phyloP scores from a whole-genome alignment of 2,888 invertebrate genomes.

The Drosophila parthenogenetica region DNA sequence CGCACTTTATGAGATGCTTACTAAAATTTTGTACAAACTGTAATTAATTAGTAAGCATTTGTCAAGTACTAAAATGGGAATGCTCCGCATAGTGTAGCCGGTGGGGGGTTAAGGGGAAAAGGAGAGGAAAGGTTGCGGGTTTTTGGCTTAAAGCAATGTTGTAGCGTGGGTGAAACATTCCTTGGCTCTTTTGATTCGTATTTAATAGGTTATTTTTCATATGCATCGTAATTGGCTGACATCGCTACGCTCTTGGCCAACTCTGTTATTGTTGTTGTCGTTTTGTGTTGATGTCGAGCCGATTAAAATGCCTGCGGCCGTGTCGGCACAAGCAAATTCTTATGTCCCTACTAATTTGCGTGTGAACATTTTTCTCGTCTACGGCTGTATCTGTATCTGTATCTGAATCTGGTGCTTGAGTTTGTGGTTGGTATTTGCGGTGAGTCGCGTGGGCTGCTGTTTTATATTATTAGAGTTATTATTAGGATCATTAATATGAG shows the following conservation, averaged over 20 bases:
- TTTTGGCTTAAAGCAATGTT: conserved; percentile 1
- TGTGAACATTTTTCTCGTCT: conserved; percentile 69
- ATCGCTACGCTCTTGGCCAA: conserved; percentile 35
- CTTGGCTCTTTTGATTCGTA: conserved; percentile 66
- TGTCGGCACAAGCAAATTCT: conserved; percentile 70
- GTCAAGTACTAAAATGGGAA: conserved; percentile 83
- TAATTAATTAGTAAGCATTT: conserved; percentile 86
- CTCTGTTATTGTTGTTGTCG: conserved; percentile 22
- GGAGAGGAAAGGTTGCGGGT: not conserved
- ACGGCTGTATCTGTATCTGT: conserved; percentile 4
- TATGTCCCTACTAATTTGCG: conserved; percentile 81
- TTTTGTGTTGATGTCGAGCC: conserved; percentile 42
- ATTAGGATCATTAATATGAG: conserved; percentile 77
- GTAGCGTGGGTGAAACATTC: conserved; percentile 43
- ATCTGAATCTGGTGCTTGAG: not conserved
- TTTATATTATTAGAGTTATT: conserved; percentile 78
- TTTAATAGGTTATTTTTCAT: conserved; percentile 83
- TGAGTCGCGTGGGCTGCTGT: conserved; percentile 70
- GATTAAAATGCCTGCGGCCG: conserved; percentile 68
- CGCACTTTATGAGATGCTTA: conserved; percentile 83
- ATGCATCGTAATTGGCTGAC: conserved; percentile 78
- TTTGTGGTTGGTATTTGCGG: conserved; percentile 6
- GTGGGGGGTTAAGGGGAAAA: not conserved
- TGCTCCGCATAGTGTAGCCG: conserved; percentile 4
- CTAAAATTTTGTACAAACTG: conserved; percentile 85